phyloP scores from a whole-genome alignment of 2,797 vertebrate species.

The Neopelma chrysocephalum region DNA sequence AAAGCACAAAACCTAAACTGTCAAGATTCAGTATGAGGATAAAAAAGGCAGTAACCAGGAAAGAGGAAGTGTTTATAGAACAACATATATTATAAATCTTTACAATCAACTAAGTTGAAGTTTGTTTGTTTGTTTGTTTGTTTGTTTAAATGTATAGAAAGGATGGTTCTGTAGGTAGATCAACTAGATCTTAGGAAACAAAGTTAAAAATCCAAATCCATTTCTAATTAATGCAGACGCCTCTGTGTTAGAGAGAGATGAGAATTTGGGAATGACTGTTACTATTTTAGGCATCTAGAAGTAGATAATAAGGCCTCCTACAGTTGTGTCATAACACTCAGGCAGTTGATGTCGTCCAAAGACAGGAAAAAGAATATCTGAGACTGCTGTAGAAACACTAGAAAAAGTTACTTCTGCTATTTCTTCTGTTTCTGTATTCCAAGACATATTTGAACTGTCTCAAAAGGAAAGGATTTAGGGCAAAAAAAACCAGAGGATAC shows the following conservation, averaged over 20 bases:
- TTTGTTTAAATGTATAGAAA: neutral
- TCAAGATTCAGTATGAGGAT: neutral
- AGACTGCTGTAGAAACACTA: neutral
- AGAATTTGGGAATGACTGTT: neutral
- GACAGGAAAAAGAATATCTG: neutral
- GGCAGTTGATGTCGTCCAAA: neutral
- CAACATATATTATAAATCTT: neutral
- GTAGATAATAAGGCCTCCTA: accelerated
- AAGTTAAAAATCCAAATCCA: neutral
- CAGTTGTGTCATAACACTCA: neutral
- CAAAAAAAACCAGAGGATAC: neutral
- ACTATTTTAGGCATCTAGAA: neutral
- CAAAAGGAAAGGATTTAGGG: neutral
- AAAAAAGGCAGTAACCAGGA: neutral
- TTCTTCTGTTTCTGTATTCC: neutral
- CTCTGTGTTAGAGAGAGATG: neutral
- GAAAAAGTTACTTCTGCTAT: neutral
- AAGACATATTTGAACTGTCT: neutral
- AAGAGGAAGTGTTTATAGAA: neutral
- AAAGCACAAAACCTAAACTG: neutral
- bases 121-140: too few species aligned
- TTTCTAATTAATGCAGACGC: neutral
- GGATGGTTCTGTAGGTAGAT: neutral
- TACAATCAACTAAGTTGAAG: neutral
- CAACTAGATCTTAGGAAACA: neutral